Conservation (phyloP, 2,797 vertebrate species). For the Peromyscus nudipes region DNA sequence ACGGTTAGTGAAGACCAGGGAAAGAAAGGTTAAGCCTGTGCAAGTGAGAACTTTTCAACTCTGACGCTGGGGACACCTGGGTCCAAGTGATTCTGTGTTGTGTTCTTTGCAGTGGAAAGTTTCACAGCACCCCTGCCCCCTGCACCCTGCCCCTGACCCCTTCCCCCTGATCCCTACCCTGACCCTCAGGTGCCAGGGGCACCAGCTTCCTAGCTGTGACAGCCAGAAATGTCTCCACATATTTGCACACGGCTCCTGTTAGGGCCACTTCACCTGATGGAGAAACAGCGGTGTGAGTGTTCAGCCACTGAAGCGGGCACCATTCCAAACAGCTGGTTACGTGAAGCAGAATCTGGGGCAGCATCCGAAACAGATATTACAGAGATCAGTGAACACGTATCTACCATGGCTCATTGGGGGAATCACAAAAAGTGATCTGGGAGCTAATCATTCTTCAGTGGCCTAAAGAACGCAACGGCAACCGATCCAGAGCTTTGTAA, state of each 20-base stretch:
- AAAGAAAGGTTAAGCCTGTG: not conserved
- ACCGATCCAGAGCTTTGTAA: not conserved
- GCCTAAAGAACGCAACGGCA: not conserved
- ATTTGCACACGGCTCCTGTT: not conserved
- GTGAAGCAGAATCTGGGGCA: not conserved
- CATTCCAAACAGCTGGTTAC: not conserved
- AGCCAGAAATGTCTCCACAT: not conserved
- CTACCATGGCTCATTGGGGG: not conserved
- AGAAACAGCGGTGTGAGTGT: not conserved
- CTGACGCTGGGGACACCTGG: rapidly evolving
- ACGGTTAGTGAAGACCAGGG: not conserved
- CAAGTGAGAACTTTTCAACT: not conserved
- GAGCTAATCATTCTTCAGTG: not conserved
- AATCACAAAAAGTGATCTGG: constrained; percentile 17
- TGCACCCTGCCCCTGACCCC: not conserved
- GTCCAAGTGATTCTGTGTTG: not conserved
- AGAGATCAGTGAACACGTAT: not conserved
- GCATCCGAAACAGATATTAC: not conserved
- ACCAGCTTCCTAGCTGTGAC: not conserved
- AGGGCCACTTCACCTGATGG: not conserved
- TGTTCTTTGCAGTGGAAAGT: not conserved
- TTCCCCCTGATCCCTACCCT: not conserved
- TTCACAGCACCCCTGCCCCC: not conserved
- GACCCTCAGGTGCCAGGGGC: not conserved
- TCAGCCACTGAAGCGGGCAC: not conserved